Evolutionary conservation across 2,113 vertebrate genomes (phyloP), one percentile per base, ranked within the genome.

Genomic region (Tinamus guttatus): DNA sequence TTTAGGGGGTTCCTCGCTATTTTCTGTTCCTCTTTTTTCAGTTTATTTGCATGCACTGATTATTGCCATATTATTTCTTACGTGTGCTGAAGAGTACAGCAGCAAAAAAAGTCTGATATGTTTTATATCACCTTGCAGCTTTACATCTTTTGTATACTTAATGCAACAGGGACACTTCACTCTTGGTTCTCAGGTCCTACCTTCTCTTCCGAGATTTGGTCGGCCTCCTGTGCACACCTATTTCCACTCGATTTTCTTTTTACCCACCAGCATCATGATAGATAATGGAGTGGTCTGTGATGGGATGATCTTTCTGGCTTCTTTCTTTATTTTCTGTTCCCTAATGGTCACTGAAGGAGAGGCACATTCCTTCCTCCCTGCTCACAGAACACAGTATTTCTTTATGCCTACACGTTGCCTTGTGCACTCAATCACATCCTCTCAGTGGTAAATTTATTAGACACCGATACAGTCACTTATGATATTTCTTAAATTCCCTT

Each of bases 371-470:
- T 85, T 87, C 32, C 68, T 78, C 67, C 56, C n/a, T 83, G 60
- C 54, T 94, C 63, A 80, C 21, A 85, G 70, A 58, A 68, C 32
- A 78, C 40, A 52, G 81, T 68, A 68, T 91, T 89, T 87, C 87
- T 94, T 85, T 82, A 73, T 91, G 65, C 58, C 56, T 86, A 84
- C 64, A 81, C 32, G 47, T 40, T 86, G 59, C 47, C 20, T 71
- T 76, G 27, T 87, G 68, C 51, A 71, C 51, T 85, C 85, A 89
- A 63, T 93, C 90, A 95, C 59, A 83, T 97, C 84, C 87, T 81
- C 18, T 94, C 77, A 54, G 51, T 95, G 71, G 78, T 85, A 88
- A 94, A 85, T 67, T 90, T 95, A 87, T 95, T 91, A 85, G 85
- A 94, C 83, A 92, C 47, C 52, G 73, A 70, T 63, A 94, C 30